Base-by-base conservation (phyloP, 2,888 invertebrate species). In the Petrolisthes manimaculis region DNA sequence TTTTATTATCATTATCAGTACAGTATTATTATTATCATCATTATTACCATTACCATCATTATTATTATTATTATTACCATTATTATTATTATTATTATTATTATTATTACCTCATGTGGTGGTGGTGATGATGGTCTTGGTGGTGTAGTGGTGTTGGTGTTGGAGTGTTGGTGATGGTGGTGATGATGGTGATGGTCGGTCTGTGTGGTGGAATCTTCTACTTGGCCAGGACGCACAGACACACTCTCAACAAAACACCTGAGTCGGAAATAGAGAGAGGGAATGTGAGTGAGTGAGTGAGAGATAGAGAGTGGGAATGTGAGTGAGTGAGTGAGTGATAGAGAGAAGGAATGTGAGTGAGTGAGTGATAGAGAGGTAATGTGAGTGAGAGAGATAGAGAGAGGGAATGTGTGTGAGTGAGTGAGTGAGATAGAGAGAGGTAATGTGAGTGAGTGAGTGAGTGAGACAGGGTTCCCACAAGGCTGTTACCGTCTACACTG, bases 131-230 rank as follows among this genome's bases (percentile, higher is more conserved):
- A 77, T 6, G 77, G 77, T 5, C 54, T 12, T 12, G 71, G 9
- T 5, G 9, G 71, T 5, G 71, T 71, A n/a, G 71, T 12, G 5
- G 71, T 71, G n/a, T n/a, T n/a, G n/a, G n/a, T n/a, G n/a, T n/a
- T n/a, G n/a, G 69, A 14, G 82, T 69, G 53, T 53, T 78, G 54
- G 24, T 78, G 78, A 54, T 55, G 54, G 54, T 54, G 54, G 78
- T 55, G 12, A 51, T 82, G 37, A 37, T 61, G 3, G 69, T 71
- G 87, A 8, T 77, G 83, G 8, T 88, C 88, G 0, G 88, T 88
- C 75, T 88, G 88, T 14, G 88, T 88, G 54, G 88, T 88, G 18
- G 84, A 84, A 69, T 88, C 88, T 61, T 88, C 88, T 54, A 88
- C 67, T 5, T 80, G 80, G 67, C 88, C 88, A 6, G 87, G 53